Evolutionary conservation across 2,888 invertebrate species (phyloP).

Genomic region (Agrotis ipsilon): DNA sequence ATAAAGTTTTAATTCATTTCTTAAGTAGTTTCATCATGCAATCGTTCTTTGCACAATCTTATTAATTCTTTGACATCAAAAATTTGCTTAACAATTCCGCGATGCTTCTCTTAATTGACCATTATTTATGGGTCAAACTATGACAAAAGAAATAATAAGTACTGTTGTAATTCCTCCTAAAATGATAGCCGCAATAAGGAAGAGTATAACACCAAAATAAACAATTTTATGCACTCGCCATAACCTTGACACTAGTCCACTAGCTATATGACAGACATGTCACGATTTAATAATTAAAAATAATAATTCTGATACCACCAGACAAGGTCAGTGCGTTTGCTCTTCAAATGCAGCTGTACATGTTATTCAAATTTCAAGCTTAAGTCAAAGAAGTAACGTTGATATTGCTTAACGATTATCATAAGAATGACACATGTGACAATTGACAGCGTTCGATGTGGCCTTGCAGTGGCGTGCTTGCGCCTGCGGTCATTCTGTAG

Average conservation of each 20-base stretch:
- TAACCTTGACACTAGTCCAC: slow-evolving; percentile 66
- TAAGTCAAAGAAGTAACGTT: slow-evolving; percentile 32
- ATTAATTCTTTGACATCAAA: slow-evolving; percentile 59
- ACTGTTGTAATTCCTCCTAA: slow-evolving; percentile 13
- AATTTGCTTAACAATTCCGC: slow-evolving; percentile 33
- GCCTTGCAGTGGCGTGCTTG: slow-evolving; percentile 58
- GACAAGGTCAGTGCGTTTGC: slow-evolving; percentile 75
- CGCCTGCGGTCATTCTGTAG: slow-evolving; percentile 59
- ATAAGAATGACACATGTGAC: slow-evolving; percentile 65
- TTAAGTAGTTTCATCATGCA: slow-evolving; percentile 37
- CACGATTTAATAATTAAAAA: slow-evolving; percentile 72
- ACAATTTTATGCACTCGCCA: slow-evolving; percentile 45
- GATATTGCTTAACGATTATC: slow-evolving; percentile 30
- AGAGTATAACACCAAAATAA: slow-evolving; percentile 51
- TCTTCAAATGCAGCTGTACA: slow-evolving; percentile 48
- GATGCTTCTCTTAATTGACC: slow-evolving; percentile 12
- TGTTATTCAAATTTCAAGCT: slow-evolving; percentile 31
- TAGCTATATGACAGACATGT: slow-evolving; percentile 66
- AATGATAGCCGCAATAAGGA: slow-evolving; percentile 52
- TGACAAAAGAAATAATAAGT: neutral
- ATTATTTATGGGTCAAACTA: slow-evolving; percentile 26
- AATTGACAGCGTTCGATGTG: slow-evolving; percentile 57
- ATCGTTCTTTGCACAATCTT: slow-evolving; percentile 42
- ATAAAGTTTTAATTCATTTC: slow-evolving; percentile 29
- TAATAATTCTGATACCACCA: slow-evolving; percentile 67